Evolutionary conservation across 2,888 invertebrate species (phyloP).

Genomic region (Sinhomidia bicolor): DNA sequence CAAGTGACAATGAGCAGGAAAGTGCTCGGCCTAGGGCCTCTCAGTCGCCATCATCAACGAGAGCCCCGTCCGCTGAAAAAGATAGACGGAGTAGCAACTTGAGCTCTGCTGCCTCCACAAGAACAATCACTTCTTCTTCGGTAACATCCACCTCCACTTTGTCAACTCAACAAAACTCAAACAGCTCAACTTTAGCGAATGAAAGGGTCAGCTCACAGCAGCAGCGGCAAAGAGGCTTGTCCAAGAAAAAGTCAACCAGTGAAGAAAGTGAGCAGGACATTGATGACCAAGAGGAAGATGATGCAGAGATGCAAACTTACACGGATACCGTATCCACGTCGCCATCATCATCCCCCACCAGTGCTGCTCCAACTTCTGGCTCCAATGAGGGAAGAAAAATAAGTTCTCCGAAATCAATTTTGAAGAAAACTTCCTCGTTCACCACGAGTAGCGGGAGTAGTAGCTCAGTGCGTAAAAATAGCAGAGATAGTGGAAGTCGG

Average conservation of each 20-base stretch:
- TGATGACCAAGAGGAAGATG: not conserved
- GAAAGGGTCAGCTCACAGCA: slow-evolving; percentile 17
- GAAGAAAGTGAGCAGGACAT: not conserved
- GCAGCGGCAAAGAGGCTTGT: slow-evolving; percentile 5
- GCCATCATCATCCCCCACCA: slow-evolving; percentile 1
- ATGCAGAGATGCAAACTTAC: not conserved
- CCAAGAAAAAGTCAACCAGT: slow-evolving; percentile 34
- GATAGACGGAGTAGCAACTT: slow-evolving; percentile 2
- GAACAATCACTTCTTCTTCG: slow-evolving; percentile 27
- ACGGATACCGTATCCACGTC: slow-evolving; percentile 25
- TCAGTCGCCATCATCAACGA: slow-evolving; percentile 22
- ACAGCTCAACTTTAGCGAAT: slow-evolving; percentile 51
- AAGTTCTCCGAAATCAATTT: slow-evolving; percentile 77
- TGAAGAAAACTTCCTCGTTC: slow-evolving; percentile 79
- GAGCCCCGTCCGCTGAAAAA: slow-evolving; percentile 12
- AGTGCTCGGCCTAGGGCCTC: too few species aligned
- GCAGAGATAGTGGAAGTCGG: slow-evolving; percentile 15
- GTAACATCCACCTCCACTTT: not conserved
- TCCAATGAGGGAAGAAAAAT: slow-evolving; percentile 57
- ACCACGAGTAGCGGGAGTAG: slow-evolving; percentile 27
- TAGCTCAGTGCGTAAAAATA: slow-evolving; percentile 34
- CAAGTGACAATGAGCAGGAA: slow-evolving; percentile 47
- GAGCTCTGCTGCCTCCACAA: slow-evolving; percentile 16
- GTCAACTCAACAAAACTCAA: slow-evolving; percentile 50
- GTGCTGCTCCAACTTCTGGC: not conserved